Conservation (phyloP, 2,797 vertebrate species). For the Cryptoprocta ferox region DNA sequence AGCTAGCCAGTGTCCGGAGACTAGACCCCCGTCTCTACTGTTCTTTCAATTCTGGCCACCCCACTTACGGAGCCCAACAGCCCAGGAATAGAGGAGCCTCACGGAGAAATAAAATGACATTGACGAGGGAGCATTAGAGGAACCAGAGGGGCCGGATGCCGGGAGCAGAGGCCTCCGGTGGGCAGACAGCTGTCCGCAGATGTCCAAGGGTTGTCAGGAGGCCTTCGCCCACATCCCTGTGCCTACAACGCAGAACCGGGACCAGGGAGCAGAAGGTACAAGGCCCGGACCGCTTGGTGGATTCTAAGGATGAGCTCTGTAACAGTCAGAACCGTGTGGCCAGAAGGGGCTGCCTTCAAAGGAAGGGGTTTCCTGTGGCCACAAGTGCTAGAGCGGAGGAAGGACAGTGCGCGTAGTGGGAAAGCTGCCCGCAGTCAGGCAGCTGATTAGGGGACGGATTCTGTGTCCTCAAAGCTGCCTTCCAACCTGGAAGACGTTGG, state of each 20-base stretch:
- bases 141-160: background rate
- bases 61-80: background rate
- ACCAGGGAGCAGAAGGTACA: background rate
- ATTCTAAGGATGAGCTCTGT: background rate
- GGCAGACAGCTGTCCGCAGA: background rate
- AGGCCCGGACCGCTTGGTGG: background rate
- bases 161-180: background rate
- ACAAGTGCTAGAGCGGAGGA: background rate
- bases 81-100: background rate
- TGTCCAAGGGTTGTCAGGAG: background rate
- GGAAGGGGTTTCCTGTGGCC: background rate
- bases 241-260: background rate
- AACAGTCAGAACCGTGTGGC: background rate
- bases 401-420: fast-evolving
- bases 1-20: background rate
- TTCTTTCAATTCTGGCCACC: background rate
- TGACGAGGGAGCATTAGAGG: fast-evolving
- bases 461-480: background rate
- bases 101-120: fast-evolving
- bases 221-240: background rate
- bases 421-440: background rate
- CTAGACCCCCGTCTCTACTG: background rate
- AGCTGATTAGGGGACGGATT: background rate
- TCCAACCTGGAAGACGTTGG: background rate
- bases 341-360: background rate